Percentiles rank a stretch among this genome's conserved stretches.
These are phyloP conservation scores for Tethya wilhelma DNA, from an alignment of 37 sponge, comb jelly and placozoan species.

Conservation along the genomic window DNA sequence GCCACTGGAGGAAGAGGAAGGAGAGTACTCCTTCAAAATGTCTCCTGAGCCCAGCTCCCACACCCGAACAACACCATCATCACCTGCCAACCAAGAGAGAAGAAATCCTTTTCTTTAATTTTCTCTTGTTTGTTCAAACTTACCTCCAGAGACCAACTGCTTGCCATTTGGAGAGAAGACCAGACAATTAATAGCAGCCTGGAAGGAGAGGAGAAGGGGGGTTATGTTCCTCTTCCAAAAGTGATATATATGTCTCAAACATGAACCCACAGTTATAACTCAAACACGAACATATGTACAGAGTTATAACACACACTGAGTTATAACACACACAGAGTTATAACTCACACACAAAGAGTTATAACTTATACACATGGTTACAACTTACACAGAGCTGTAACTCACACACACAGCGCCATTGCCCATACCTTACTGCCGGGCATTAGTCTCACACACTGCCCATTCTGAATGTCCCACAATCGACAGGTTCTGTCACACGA, in stretches of 20 bases:
- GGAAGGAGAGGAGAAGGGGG: slow-evolving; percentile 1
- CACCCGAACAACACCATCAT: slow-evolving; percentile 45
- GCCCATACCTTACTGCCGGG: slow-evolving; percentile 53
- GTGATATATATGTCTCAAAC: not conserved
- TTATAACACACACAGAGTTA: not conserved
- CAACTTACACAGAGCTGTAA: not conserved
- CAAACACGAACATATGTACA: too few species aligned
- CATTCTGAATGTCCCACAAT: slow-evolving; percentile 87
- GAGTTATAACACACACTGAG: not conserved
- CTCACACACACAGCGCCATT: not conserved
- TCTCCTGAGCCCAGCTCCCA: slow-evolving; percentile 65
- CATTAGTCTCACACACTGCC: slow-evolving; percentile 75
- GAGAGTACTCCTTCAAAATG: slow-evolving; percentile 37
- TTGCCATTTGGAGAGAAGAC: slow-evolving; percentile 73
- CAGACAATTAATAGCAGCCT: slow-evolving; percentile 41
- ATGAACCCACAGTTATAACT: not conserved
- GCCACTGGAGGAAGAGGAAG: not conserved
- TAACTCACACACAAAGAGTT: not conserved
- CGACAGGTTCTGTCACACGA: slow-evolving; percentile 79
- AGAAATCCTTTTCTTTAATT: too few species aligned
- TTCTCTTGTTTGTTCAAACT: too few species aligned
- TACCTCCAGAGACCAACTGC: slow-evolving; percentile 60
- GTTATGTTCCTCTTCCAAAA: not conserved
- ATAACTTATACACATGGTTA: not conserved
- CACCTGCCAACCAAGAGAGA: slow-evolving; percentile 41